phyloP scores from a whole-genome alignment of 2,797 vertebrate genomes.

The Telmatherina bonti region DNA sequence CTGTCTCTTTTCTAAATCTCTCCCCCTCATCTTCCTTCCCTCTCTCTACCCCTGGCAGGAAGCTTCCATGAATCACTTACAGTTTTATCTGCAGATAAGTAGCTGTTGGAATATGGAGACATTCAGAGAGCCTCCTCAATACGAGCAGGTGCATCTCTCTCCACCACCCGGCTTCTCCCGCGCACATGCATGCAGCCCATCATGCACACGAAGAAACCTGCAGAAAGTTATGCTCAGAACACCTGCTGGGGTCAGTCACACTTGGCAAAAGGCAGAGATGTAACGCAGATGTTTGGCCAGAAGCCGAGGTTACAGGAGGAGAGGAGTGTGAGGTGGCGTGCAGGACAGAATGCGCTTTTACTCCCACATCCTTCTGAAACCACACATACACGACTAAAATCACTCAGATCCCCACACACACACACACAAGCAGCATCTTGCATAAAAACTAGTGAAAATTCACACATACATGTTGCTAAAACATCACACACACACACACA shows the following conservation, averaged over 20 bases:
- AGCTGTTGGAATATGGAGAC: conserved; percentile 75
- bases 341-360: too few relatives aligned
- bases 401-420: too few relatives aligned
- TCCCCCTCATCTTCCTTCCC: not conserved
- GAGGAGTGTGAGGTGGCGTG: conserved; percentile 21
- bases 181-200: conserved; percentile 24
- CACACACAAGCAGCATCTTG: too few relatives aligned
- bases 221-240: conserved; percentile 46
- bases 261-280: conserved; percentile 53
- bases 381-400: too few relatives aligned
- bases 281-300: conserved; percentile 69
- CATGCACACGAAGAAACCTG: conserved; percentile 3
- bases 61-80: conserved; percentile 74
- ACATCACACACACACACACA: too few relatives aligned
- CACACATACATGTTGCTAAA: too few relatives aligned
- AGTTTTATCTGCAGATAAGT: conserved; percentile 73
- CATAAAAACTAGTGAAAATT: too few relatives aligned
- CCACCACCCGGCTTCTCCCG: conserved; percentile 25
- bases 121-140: conserved; percentile 73
- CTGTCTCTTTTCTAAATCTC: conserved; percentile 21
- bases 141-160: conserved; percentile 75
- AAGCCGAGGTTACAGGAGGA: conserved; percentile 41
- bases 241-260: conserved; percentile 70
- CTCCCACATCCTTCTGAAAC: too few relatives aligned
- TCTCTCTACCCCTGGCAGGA: conserved; percentile 65